These are phyloP conservation scores for Octodonta nipae DNA, from an alignment of 2,888 invertebrate genomes.

Conservation along the genomic window DNA sequence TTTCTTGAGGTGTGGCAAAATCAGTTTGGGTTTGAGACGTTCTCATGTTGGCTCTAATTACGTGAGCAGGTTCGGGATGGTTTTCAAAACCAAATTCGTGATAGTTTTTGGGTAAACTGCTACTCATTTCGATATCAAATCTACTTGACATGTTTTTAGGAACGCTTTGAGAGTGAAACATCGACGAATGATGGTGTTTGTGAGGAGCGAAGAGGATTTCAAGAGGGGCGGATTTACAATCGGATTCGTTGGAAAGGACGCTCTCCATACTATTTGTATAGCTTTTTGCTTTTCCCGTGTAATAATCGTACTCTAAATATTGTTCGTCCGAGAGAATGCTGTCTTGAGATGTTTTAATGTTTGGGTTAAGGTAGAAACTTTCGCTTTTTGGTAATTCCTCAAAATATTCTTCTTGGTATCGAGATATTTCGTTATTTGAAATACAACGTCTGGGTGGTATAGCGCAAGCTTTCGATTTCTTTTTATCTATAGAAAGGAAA, in stretches of 20 bases:
- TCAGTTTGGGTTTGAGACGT: conserved; percentile 34
- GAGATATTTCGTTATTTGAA: conserved; percentile 65
- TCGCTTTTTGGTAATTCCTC: conserved; percentile 50
- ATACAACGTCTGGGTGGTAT: conserved; percentile 51
- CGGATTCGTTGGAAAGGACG: conserved; percentile 65
- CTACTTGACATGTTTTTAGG: conserved; percentile 23
- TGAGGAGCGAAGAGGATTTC: conserved; percentile 49
- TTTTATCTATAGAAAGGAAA: conserved; percentile 27
- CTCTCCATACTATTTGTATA: conserved; percentile 71
- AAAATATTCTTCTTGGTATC: conserved; percentile 23
- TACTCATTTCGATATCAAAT: conserved; percentile 18
- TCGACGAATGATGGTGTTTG: conserved; percentile 9
- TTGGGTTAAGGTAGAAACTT: conserved; percentile 65
- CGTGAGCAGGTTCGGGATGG: conserved; percentile 14
- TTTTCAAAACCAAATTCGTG: conserved; percentile 12
- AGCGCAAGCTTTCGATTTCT: conserved; percentile 34
- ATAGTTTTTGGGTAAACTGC: conserved; percentile 24
- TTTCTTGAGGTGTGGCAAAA: conserved; percentile 27
- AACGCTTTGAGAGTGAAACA: conserved; percentile 23
- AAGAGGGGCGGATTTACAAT: conserved; percentile 63
- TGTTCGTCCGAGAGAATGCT: conserved; percentile 58
- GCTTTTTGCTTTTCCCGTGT: conserved; percentile 40
- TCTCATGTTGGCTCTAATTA: conserved; percentile 34
- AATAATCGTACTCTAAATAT: conserved; percentile 22
- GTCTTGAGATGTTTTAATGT: conserved; percentile 58